Evolutionary conservation across 2,888 invertebrate species (phyloP).

Genomic region (Pherbina coryleti): DNA sequence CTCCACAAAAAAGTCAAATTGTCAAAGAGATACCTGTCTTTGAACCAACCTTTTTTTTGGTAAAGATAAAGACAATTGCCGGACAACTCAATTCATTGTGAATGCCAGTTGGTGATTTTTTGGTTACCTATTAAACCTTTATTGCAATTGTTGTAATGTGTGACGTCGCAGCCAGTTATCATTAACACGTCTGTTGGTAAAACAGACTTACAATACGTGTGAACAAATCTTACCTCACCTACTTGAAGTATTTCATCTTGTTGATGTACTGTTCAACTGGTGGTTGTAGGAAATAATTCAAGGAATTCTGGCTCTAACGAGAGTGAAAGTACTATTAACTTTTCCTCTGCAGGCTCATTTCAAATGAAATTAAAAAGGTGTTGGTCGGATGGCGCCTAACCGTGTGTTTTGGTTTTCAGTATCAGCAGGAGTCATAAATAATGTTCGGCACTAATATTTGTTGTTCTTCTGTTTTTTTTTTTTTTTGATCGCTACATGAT

Average conservation of each 20-base stretch:
- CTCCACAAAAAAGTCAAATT: no score
- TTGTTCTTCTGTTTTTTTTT: not conserved
- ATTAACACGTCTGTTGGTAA: constrained; percentile 24
- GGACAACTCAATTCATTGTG: constrained; percentile 9
- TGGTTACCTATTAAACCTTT: not conserved
- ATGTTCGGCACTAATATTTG: not conserved
- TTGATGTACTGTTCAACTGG: not conserved
- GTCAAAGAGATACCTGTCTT: no score
- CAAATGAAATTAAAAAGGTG: not conserved
- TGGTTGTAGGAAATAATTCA: not conserved
- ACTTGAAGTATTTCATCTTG: not conserved
- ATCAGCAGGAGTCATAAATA: constrained; percentile 8
- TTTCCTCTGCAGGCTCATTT: no score
- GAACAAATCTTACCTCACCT: no score
- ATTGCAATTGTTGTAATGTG: constrained; percentile 10
- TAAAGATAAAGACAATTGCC: not conserved
- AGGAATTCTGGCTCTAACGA: not conserved
- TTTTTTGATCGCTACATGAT: not conserved
- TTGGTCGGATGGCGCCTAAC: constrained; percentile 10
- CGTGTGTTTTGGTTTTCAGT: not conserved
- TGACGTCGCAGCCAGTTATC: constrained; percentile 19
- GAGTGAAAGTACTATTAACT: constrained; percentile 7
- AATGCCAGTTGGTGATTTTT: not conserved
- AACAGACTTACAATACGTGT: no score
- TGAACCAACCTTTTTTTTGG: no score